Base-by-base conservation (phyloP, 2,113 vertebrate species). In the Podiceps cristatus region DNA sequence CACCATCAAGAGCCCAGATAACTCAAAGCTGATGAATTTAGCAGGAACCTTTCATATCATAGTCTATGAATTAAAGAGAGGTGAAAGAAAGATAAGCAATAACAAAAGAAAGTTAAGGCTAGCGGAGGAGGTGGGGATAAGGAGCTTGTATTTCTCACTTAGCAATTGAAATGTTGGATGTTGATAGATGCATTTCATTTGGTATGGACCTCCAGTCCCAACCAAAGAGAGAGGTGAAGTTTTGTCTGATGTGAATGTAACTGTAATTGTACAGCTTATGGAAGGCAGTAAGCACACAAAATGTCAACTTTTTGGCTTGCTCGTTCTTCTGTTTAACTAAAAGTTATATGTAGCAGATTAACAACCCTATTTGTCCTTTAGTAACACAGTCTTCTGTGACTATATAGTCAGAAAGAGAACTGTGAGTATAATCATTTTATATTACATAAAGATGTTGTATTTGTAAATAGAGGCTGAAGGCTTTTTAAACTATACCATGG, bases 281-380 rank as follows among this genome's bases (percentile, higher is more conserved):
- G 58, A 83, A 97, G 58, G 88, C 75, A 94, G 66, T 58, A 63
- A 90, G 19, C 59, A 55, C 55, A 73, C 20, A 68, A 96, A 96
- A 94, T 82, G 66, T 62, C 19, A 92, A 67, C 44, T 69, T 88
- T 90, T 81, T 82, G n/a, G 50, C 83, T 97, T 89, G 73, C 44
- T 92, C 55, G 56, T 62, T 49, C 88, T 97, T 97, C 95, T 97
- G 71, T 96, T 98, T 96, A 96, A 95, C 90, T 95, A 66, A 89
- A 97, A 96, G 91, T 81, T 80, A 10, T 73, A 78, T 95, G 49
- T 91, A 88, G 94, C 94, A 85, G 81, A 96, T 96, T 94, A 98
- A 97, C 6, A 18, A 67, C 17, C 50, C 23, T 25, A 22, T 95
- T 95, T 97, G 56, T 86, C 90, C 50, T 83, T 84, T 31, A 86